A percentile compares a stretch with the other conserved stretches of the same genome.
phyloP scores from a whole-genome alignment of 2,797 vertebrate species.

The Melanotaenia pygmaea region DNA sequence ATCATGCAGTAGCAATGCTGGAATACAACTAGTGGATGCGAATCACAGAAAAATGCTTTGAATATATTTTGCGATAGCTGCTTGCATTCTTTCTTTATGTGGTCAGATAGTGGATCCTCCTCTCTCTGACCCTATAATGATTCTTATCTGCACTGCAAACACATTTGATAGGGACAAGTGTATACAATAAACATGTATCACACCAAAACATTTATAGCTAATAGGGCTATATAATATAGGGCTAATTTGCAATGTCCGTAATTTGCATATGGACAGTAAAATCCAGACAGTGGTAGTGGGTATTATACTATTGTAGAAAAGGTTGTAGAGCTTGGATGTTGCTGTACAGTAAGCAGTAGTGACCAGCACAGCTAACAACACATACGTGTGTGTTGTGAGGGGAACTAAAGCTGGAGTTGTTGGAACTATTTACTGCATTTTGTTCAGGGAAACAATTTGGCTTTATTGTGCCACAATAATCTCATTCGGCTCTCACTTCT shows the following conservation, averaged over 20 bases:
- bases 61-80: constrained; percentile 14
- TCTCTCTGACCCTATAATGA: constrained; percentile 38
- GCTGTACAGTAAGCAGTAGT: not conserved
- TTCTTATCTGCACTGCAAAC: constrained; percentile 55
- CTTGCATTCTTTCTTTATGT: constrained; percentile 67
- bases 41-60: constrained; percentile 33
- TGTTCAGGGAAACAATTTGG: constrained; percentile 18
- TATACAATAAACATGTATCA: too few relatives aligned
- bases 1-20: constrained; percentile 26
- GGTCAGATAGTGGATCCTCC: constrained; percentile 52
- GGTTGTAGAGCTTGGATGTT: not conserved
- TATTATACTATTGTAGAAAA: not conserved
- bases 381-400: not conserved
- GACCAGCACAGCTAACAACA: not conserved
- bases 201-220: too few relatives aligned
- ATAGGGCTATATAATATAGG: too few relatives aligned
- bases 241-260: too few relatives aligned
- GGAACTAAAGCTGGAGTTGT: not conserved
- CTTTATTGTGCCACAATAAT: constrained; percentile 2
- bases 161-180: too few relatives aligned
- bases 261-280: constrained; percentile 30
- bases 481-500: not conserved
- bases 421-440: not conserved
- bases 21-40: constrained; percentile 14
- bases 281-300: constrained; percentile 29